Conservation (phyloP, 2,113 vertebrate genomes). For the Brienomyrus brachyistius region DNA sequence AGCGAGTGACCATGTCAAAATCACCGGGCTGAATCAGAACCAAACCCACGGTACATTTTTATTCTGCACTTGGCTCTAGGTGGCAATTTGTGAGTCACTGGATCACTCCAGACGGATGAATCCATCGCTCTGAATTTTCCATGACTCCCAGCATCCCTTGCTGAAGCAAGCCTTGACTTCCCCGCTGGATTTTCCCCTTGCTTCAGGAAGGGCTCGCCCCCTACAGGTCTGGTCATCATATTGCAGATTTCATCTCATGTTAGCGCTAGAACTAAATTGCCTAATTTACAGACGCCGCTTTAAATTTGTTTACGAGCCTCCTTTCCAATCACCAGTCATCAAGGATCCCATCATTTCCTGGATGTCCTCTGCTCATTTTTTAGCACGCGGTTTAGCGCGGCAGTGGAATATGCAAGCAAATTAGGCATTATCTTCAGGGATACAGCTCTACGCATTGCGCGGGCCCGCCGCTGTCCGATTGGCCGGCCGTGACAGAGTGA, state of each 20-base stretch:
- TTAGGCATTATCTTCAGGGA: background rate
- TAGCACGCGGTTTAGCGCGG: background rate
- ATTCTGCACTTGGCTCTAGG: background rate
- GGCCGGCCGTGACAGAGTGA: background rate
- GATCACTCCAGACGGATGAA: background rate
- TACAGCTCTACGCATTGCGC: background rate
- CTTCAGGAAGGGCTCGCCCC: background rate
- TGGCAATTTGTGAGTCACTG: background rate
- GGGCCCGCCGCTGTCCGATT: background rate
- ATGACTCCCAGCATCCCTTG: background rate
- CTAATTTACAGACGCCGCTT: background rate
- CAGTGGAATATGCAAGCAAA: background rate
- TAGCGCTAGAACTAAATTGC: background rate
- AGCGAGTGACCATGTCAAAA: background rate
- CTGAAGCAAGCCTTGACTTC: background rate
- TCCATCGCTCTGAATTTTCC: background rate
- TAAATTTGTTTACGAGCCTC: background rate
- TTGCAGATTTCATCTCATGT: background rate
- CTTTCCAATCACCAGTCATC: background rate
- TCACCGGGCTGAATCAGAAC: background rate
- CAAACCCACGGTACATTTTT: background rate
- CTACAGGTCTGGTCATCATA: background rate
- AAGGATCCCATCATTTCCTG: background rate
- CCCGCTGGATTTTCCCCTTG: background rate
- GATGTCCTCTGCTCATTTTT: background rate